Percentiles rank a stretch among this genome's conserved stretches.
Conservation (phyloP, 2,888 invertebrate genomes). For the Torymus texanus region DNA sequence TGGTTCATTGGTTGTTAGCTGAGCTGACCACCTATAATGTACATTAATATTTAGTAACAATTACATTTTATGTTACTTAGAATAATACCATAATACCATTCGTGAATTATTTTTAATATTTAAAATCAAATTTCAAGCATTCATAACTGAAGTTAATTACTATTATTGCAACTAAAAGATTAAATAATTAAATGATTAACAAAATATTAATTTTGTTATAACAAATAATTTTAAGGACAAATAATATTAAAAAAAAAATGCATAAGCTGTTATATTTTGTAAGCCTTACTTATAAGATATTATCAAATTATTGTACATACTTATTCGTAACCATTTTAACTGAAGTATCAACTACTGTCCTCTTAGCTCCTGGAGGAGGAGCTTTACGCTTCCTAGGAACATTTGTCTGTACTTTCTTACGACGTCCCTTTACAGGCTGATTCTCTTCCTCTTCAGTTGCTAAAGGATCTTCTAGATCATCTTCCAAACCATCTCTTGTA, state of each 20-base stretch:
- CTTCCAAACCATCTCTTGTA: constrained; percentile 78
- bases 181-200: too few species aligned
- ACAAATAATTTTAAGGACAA: too few species aligned
- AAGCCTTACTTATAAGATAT: neutral
- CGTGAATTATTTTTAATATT: too few species aligned
- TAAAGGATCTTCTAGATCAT: constrained; percentile 75
- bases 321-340: constrained; percentile 55
- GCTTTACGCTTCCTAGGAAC: constrained; percentile 72
- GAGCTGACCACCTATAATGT: constrained; percentile 76
- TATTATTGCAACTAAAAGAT: too few species aligned
- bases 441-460: constrained; percentile 68
- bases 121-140: too few species aligned
- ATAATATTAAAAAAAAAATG: too few species aligned
- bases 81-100: too few species aligned
- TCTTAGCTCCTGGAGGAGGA: constrained; percentile 51
- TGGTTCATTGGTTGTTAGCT: constrained; percentile 62
- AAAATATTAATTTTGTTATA: too few species aligned
- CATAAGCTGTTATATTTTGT: too few species aligned
- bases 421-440: constrained; percentile 68
- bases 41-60: constrained; percentile 41
- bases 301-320: constrained; percentile 22
- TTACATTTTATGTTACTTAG: neutral
- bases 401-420: constrained; percentile 72
- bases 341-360: constrained; percentile 59
- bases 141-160: too few species aligned